Base-by-base conservation (phyloP, 2,797 vertebrate genomes). In the Enoplosus armatus region DNA sequence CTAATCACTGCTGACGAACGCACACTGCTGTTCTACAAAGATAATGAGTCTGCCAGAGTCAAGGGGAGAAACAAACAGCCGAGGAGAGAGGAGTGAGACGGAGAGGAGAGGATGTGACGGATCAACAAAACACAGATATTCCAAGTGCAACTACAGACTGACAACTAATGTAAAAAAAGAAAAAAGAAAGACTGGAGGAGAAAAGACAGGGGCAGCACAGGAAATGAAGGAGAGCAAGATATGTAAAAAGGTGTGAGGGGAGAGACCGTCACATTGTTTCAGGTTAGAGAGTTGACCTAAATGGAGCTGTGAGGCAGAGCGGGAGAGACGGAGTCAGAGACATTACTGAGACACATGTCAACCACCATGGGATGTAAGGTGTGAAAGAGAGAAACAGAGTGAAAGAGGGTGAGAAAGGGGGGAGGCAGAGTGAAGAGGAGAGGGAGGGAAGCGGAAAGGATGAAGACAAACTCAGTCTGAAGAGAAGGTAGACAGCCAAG, bases 1-100 rank as follows among this genome's bases (percentile, higher is more conserved):
- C 90, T 93, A 94, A 95, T 94, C 93, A 84, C 90, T 86, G 88
- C 91, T 93, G 91, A 93, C 89, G 83, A 92, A 91, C 75, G 91
- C 92, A 87, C 77, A 62, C 77, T 86, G 88, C 90, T 92, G 90
- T 82, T 92, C 91, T 45, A 85, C 80, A 91, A 91, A 92, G 93
- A 95, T 95, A 94, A 94, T 93, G 90, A 94, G 92, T 90, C 82
- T 86, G 92, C 86, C 75, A 56, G 90, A 90, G 90, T 90, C 87
- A 85, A 90, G 87, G 85, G 79, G 87, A 88, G 90, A 90, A 90
- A 91, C 87, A 94, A 92, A 92, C 90, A 90, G 89, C 75, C 37
- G 47, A 89, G 83, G 82, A 85, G 81, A 88, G 82, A 85, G 75
- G 78, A 77, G 73, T 14, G 72, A 81, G 77, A 85, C 39, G 43